Conservation (phyloP, 2,113 vertebrate genomes). For the Varanus salvator region DNA sequence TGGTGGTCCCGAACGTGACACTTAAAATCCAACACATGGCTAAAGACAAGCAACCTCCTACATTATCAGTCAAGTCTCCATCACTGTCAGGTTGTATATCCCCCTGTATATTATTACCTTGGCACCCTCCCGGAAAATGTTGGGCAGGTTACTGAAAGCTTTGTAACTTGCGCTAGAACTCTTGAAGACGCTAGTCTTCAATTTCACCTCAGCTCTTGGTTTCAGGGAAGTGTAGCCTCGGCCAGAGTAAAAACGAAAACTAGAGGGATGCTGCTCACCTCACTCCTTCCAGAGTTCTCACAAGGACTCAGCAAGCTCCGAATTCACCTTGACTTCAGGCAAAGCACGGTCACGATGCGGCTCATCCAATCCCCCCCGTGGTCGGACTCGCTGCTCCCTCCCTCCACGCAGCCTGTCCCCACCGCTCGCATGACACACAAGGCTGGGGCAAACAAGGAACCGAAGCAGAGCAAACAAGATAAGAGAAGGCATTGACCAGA, state of each 20-base stretch:
- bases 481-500: conserved; percentile 58
- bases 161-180: neutral
- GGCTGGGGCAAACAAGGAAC: neutral
- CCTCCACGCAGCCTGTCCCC: neutral
- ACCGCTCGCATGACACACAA: neutral
- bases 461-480: conserved; percentile 39
- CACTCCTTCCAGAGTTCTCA: neutral
- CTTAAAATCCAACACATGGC: neutral
- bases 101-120: neutral
- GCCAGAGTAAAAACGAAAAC: neutral
- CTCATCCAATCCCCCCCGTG: neutral
- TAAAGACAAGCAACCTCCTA: neutral
- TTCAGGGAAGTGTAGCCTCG: neutral
- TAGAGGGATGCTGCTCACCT: neutral
- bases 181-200: neutral
- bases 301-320: neutral
- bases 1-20: no score
- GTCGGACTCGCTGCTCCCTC: neutral
- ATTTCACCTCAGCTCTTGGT: neutral
- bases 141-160: neutral
- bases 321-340: neutral
- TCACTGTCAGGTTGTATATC: neutral
- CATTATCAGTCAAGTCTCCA: neutral
- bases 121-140: neutral
- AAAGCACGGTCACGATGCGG: neutral